phyloP scores from a whole-genome alignment of 2,113 vertebrate genomes.

The Arothron firmamentum region DNA sequence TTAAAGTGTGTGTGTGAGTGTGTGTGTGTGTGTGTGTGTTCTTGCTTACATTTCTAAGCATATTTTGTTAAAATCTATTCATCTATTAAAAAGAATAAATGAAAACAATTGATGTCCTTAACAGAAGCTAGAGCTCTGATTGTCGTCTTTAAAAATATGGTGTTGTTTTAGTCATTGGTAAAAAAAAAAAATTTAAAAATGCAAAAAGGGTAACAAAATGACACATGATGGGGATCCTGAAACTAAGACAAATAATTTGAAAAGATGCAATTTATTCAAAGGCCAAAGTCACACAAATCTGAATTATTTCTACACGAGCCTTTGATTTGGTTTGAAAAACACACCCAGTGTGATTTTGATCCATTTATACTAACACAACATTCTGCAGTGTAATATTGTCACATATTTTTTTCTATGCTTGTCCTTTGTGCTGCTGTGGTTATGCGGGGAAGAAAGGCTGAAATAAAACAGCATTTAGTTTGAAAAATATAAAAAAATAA shows the following conservation, averaged over 20 bases:
- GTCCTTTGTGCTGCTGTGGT: not conserved
- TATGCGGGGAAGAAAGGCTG: not conserved
- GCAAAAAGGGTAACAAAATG: not conserved
- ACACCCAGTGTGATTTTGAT: too few species aligned
- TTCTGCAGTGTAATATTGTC: not conserved
- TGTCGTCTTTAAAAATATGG: not conserved
- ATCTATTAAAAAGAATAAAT: not conserved
- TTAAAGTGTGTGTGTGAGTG: too few species aligned
- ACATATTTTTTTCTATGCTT: not conserved
- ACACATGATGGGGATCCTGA: too few species aligned
- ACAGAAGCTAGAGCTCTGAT: not conserved
- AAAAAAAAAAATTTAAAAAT: not conserved
- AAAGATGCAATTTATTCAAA: not conserved
- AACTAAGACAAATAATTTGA: not conserved
- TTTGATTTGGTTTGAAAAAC: too few species aligned
- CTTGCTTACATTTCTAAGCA: too few species aligned
- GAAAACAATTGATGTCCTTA: not conserved
- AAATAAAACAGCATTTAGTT: slow-evolving; percentile 14
- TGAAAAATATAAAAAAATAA: slow-evolving; percentile 21
- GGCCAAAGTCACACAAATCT: not conserved
- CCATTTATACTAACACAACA: too few species aligned
- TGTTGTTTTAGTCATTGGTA: not conserved
- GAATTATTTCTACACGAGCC: too few species aligned
- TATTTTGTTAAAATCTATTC: too few species aligned
- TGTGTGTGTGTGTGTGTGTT: too few species aligned